Conservation (phyloP, 53 echinoderm and acorn worm species). For the Arbacia lixula region DNA sequence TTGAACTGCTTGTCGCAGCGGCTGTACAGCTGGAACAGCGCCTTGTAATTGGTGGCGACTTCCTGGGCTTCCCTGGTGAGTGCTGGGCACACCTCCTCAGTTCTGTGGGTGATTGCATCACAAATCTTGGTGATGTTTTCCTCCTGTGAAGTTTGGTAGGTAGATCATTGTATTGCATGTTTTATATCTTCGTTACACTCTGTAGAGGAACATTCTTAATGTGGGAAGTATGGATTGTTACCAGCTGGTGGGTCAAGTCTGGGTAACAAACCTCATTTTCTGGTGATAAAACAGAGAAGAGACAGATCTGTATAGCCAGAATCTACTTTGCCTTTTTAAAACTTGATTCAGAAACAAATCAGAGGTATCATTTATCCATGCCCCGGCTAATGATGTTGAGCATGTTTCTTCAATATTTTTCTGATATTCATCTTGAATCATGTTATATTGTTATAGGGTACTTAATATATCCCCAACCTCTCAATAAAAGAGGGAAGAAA, state of each 20-base stretch:
- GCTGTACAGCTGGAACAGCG: not conserved
- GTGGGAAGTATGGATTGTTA: no score
- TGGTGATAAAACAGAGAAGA: no score
- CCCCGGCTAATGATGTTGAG: slow-evolving; percentile 6
- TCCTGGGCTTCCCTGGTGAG: not conserved
- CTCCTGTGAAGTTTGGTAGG: slow-evolving; percentile 9
- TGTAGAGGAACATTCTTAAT: no score
- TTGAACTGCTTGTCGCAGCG: not conserved
- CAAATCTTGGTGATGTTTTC: not conserved
- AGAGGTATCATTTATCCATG: not conserved
- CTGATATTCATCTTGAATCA: not conserved
- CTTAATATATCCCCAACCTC: not conserved
- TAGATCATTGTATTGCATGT: no score
- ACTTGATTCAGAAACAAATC: slow-evolving; percentile 3
- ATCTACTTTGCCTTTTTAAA: not conserved
- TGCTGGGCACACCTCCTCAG: not conserved
- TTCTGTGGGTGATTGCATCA: not conserved
- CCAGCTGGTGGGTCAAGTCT: no score
- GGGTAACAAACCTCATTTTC: no score
- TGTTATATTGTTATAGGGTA: not conserved
- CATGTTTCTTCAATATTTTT: not conserved
- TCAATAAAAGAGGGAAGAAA: no score
- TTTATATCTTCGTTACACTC: no score
- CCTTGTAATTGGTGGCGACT: not conserved
- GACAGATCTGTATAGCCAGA: not conserved